Conservation (phyloP, 2,797 vertebrate genomes). For the Bovichtus diacanthus region DNA sequence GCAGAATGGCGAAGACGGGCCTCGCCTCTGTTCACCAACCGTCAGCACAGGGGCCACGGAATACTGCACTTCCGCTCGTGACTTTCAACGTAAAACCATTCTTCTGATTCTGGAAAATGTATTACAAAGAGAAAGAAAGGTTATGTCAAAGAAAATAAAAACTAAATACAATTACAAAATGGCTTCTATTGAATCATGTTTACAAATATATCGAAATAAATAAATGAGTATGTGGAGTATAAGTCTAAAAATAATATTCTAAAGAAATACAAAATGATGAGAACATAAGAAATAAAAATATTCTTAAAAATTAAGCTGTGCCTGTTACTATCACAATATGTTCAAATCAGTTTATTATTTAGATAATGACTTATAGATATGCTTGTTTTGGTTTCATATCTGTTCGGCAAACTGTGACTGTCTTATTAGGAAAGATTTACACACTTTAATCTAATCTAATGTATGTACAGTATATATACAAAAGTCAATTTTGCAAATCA, state of each 20-base stretch:
- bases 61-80: background rate
- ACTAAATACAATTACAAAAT: background rate
- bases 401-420: background rate
- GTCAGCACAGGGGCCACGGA: accelerated
- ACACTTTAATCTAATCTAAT: background rate
- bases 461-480: background rate
- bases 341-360: background rate
- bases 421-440: background rate
- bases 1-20: constrained; percentile 67
- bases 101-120: no score
- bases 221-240: background rate
- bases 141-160: background rate
- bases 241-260: background rate
- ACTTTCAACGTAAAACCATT: constrained; percentile 52
- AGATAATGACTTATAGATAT: background rate
- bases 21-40: constrained; percentile 54
- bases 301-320: background rate
- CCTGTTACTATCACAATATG: background rate
- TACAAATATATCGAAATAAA: background rate
- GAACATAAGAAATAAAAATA: no score
- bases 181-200: no score
- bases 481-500: no score
- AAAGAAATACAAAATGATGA: background rate
- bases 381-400: background rate
- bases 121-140: no score